Conservation (phyloP, 1,140 invertebrate species). For the Pogonus chalceus region DNA sequence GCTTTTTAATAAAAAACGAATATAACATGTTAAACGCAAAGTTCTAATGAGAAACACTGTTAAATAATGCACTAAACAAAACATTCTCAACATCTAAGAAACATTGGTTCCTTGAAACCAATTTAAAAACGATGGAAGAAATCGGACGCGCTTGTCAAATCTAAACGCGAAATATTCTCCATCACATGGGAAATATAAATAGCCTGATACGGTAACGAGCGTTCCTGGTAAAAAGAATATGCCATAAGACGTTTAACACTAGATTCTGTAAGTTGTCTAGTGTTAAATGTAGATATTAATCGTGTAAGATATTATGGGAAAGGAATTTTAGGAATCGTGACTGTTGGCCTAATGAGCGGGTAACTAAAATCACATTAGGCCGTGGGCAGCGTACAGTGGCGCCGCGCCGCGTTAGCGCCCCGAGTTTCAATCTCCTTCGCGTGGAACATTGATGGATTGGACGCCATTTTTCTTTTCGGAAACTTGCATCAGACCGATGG, state of each 20-base stretch:
- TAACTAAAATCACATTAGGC: constrained; percentile 34
- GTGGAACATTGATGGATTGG: constrained; percentile 29
- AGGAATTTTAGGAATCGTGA: not conserved
- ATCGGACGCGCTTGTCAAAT: constrained; percentile 2
- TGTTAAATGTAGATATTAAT: too few species aligned
- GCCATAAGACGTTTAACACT: too few species aligned
- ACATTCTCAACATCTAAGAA: too few species aligned
- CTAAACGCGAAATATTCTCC: not conserved
- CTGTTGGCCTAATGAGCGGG: constrained; percentile 26
- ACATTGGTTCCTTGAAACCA: not conserved
- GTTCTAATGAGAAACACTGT: not conserved
- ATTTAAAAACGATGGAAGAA: not conserved
- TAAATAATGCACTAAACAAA: constrained; percentile 1
- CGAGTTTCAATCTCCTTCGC: constrained; percentile 29
- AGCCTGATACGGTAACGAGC: not conserved
- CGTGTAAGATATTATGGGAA: too few species aligned
- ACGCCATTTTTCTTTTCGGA: constrained; percentile 26
- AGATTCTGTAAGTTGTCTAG: too few species aligned
- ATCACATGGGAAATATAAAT: not conserved
- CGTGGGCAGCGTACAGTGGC: constrained; percentile 22
- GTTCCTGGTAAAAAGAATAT: not conserved
- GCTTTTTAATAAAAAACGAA: not conserved
- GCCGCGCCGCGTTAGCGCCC: constrained; percentile 18
- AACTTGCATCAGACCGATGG: not conserved
- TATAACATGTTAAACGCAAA: not conserved